A percentile compares a stretch with the other conserved stretches of the same genome.
phyloP scores from a whole-genome alignment of 2,113 vertebrate genomes.

The Macquaria ambigua region DNA sequence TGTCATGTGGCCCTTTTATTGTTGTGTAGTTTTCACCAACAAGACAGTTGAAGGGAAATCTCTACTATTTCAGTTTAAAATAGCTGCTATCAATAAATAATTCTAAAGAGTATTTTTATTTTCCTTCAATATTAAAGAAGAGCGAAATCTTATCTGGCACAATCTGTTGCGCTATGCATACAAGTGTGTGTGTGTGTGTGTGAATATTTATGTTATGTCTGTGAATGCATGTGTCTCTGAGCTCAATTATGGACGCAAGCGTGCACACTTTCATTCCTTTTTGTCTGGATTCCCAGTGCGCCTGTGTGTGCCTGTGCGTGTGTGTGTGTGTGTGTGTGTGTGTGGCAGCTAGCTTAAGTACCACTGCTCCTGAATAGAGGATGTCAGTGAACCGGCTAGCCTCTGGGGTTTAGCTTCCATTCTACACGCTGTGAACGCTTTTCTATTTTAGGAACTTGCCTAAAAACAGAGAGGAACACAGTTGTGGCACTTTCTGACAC shows the following conservation, averaged over 20 bases:
- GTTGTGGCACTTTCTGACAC: slow-evolving; percentile 75
- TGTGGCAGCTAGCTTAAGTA: slow-evolving; percentile 53
- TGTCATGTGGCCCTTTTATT: not conserved
- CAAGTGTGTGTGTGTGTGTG: slow-evolving; percentile 47
- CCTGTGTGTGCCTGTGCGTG: not conserved
- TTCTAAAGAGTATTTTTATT: not conserved
- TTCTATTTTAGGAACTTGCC: slow-evolving; percentile 80
- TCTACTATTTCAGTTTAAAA: slow-evolving; percentile 21
- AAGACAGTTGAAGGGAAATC: not conserved
- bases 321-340: slow-evolving; percentile 12
- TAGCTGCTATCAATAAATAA: slow-evolving; percentile 53
- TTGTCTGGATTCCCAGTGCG: slow-evolving; percentile 34
- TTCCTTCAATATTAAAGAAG: slow-evolving; percentile 48
- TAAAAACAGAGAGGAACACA: slow-evolving; percentile 72
- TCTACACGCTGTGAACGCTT: slow-evolving; percentile 58
- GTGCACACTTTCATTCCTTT: slow-evolving; percentile 21
- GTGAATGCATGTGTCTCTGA: slow-evolving; percentile 19
- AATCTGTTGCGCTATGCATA: slow-evolving; percentile 53
- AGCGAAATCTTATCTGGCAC: slow-evolving; percentile 45
- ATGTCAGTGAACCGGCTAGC: slow-evolving; percentile 66
- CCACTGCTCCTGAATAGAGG: slow-evolving; percentile 55
- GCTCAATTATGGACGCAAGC: slow-evolving; percentile 43
- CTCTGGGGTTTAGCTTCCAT: slow-evolving; percentile 70
- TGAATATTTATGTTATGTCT: slow-evolving; percentile 53
- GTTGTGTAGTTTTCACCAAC: not conserved